Evolutionary conservation across 2,113 vertebrate genomes (phyloP), one percentile per base, ranked within the genome.

Genomic region (Lamprologus tigripictilis): DNA sequence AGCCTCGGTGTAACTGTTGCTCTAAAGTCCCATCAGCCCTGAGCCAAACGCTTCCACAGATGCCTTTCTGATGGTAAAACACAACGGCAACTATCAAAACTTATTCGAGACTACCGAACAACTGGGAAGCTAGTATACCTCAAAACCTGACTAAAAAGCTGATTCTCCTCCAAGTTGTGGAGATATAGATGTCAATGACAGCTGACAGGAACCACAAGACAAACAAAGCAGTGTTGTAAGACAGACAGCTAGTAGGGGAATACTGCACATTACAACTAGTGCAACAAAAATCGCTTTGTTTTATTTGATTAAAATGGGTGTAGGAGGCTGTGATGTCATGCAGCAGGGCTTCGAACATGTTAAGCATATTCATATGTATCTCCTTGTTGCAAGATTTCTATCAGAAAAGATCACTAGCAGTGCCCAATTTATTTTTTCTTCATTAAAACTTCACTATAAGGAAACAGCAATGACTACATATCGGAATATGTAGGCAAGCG

Each of bases 1-100:
- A 87, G 84, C 57, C 68, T 57, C 9, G 61, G 85, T 93, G 85
- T 87, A 92, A 94, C 92, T 76, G 76, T 92, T 86, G 88, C 90
- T 92, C 88, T 86, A 33, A 88, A 85, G 89, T 87, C 92, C 83
- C 55, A 83, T 90, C 66, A 82, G 88, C 63, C 13, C 63, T 2
- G 7, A 86, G 79, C 68, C 86, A 68, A 91, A 89, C 66, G 49
- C 85, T 82, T 83, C 42, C 61, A 42, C 61, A 88, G 76, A 88
- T 83, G 83, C 73, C 61, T 37, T 51, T 5, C 66, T 31, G 31
- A 80, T 81, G 19, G 12, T 21, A 33, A 82, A 71, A 81, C 80
- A 83, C 13, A 76, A 57, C 19, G 16, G 33, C 1, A 17, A 33
- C 83, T 14, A 42, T 66, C 51, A 2, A 49, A 54, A 55, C 45